Evolutionary conservation across 1,140 invertebrate genomes (phyloP).

Genomic region (Ceratoteleas bidentatus): DNA sequence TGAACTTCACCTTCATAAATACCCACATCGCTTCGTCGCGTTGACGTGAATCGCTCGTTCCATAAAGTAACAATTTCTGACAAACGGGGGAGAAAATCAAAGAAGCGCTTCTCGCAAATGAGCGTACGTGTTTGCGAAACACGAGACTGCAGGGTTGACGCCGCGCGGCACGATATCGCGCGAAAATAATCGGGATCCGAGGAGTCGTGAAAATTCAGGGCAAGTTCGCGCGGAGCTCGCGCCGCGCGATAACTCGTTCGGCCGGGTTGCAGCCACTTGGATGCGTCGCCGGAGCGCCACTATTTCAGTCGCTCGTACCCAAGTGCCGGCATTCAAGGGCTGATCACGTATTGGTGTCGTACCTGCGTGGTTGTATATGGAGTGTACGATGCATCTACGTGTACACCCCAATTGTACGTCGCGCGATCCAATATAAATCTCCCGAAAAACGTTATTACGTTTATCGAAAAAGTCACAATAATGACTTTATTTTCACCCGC

Average conservation of each 20-base stretch:
- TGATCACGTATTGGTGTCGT: conserved; percentile 59
- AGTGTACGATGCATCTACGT: conserved; percentile 43
- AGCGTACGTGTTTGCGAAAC: conserved; percentile 22
- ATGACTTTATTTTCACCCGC: no score
- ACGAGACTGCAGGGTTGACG: conserved; percentile 10
- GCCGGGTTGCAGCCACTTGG: conserved; percentile 40
- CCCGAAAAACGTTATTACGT: no score
- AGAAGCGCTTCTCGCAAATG: conserved; percentile 8
- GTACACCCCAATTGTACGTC: conserved; percentile 28
- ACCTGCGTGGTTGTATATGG: conserved; percentile 46
- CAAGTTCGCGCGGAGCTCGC: conserved; percentile 18
- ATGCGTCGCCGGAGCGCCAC: conserved; percentile 40
- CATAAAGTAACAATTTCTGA: no score
- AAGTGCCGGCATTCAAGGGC: conserved; percentile 41
- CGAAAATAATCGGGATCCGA: conserved; percentile 44
- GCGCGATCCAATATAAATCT: no score
- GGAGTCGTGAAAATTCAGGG: conserved; percentile 43
- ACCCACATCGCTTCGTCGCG: no score
- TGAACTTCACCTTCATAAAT: no score
- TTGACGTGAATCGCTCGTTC: no score
- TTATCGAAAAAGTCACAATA: no score
- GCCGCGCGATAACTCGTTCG: conserved; percentile 43
- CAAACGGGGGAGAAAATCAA: neutral
- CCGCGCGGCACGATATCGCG: conserved; percentile 26
- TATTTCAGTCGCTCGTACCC: conserved; percentile 43